phyloP scores from a whole-genome alignment of 2,888 invertebrate species.

The Drosophila nigritarsus region DNA sequence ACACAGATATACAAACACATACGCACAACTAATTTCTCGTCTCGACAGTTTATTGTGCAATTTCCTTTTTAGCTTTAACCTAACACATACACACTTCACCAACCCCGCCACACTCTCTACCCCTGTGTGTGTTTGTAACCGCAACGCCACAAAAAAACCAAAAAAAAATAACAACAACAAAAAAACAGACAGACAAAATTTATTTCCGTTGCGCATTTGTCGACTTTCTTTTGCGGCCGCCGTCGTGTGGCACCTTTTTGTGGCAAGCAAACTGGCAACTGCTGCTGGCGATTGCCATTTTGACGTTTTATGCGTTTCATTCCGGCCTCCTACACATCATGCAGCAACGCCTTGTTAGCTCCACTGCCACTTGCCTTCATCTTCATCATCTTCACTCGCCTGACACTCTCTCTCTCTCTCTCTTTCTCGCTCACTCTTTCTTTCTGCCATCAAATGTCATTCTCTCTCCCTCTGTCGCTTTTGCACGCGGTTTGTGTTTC shows the following conservation, averaged over 20 bases:
- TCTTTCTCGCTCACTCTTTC: neutral
- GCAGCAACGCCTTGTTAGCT: conserved; percentile 66
- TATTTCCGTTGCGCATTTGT: conserved; percentile 75
- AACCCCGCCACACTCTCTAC: neutral
- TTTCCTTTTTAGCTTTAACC: conserved; percentile 54
- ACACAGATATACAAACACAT: conserved; percentile 6
- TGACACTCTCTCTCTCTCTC: neutral
- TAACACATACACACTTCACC: conserved; percentile 10
- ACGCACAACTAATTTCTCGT: conserved; percentile 73
- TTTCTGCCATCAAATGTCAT: neutral
- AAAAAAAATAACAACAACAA: conserved; percentile 1
- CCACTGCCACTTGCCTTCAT: conserved; percentile 32
- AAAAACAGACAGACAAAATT: conserved; percentile 45
- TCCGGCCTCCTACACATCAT: conserved; percentile 10
- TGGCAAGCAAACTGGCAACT: conserved; percentile 45
- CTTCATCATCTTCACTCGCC: conserved; percentile 46
- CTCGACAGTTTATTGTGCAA: conserved; percentile 81
- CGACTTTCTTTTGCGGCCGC: conserved; percentile 41
- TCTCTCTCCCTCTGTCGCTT: neutral
- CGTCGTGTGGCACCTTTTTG: conserved; percentile 45
- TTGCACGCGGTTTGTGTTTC: too few species aligned
- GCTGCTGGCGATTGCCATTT: conserved; percentile 71
- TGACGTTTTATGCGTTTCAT: conserved; percentile 73
- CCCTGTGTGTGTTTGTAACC: conserved; percentile 5
- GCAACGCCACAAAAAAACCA: neutral